Base-by-base conservation (phyloP, 2,113 vertebrate genomes). In the Calyptommatus sinebrachiatus region DNA sequence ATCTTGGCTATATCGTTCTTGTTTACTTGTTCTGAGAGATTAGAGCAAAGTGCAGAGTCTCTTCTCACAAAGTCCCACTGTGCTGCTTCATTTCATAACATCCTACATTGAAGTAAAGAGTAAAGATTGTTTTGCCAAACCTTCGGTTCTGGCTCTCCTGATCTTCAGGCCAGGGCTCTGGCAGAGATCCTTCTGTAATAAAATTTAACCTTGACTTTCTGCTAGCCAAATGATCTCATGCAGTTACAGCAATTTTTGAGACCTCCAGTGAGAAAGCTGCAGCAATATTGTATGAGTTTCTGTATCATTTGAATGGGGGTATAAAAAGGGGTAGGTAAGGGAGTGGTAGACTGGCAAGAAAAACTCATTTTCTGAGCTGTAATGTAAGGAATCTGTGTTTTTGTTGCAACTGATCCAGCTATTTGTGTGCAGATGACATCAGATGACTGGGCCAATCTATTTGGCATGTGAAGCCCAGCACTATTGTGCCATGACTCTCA, bases 201-300 rank as follows among this genome's bases (percentile, higher is more conserved):
- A 91, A 63, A 78, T 11, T 74, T 84, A 85, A 83, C 90, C 50
- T 48, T 12, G 29, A n/a, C 84, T 86, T 77, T 79, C 63, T 4
- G 66, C 79, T 83, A 85, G 79, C 60, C 86, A 71, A 83, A 87
- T 92, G 89, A 92, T 88, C 84, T 91, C 85, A 92, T 83, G 80
- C 73, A 78, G 72, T 85, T 73, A 76, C 53, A 70, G 72, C 82
- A 71, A 45, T 66, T 53, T 70, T 74, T 70, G 16, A 24, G 71
- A 35, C 71, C 72, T 79, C 80, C 1, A 65, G 31, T 61, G 76
- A 73, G 66, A 16, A 70, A 60, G 81, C 84, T 80, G 26, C 81
- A 71, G 73, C 80, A 31, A 45, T 70, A 8, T 75, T 21, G 29
- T 61, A 16, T 48, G 26, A 28, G 45, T 65, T 8, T 61, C 57